A percentile compares a stretch with the other conserved stretches of the same genome.
Conservation (phyloP, 2,113 vertebrate genomes). For the Hydrolagus affinis region DNA sequence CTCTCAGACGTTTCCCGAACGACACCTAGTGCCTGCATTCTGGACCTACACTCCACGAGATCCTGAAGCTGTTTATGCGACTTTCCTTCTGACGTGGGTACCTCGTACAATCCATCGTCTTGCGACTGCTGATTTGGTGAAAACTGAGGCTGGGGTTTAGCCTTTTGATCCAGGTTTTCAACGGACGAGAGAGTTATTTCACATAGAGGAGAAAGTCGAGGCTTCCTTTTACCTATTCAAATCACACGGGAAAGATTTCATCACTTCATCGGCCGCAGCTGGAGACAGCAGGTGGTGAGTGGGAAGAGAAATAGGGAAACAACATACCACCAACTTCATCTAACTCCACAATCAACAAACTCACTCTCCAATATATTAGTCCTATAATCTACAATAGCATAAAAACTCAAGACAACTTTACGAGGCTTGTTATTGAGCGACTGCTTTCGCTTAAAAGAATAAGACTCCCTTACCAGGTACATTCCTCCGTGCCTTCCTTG, state of each 20-base stretch:
- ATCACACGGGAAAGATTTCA: not conserved
- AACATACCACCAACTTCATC: too few species aligned
- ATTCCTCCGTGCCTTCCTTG: not conserved
- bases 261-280: not conserved
- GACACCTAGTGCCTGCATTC: not conserved
- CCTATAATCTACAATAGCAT: too few species aligned
- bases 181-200: constrained; percentile 7
- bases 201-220: not conserved
- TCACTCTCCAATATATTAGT: too few species aligned
- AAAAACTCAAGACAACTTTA: too few species aligned
- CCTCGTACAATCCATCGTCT: too few species aligned
- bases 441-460: too few species aligned
- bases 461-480: not conserved
- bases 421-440: too few species aligned
- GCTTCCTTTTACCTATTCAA: constrained; percentile 10
- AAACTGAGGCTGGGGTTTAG: not conserved
- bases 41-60: not conserved
- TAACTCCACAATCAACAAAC: too few species aligned
- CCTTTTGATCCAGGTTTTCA: not conserved
- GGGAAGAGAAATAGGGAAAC: too few species aligned
- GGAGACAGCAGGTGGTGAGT: too few species aligned
- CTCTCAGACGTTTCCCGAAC: not conserved
- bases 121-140: not conserved
- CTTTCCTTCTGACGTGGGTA: not conserved
- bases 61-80: not conserved